Percentiles rank a stretch among this genome's conserved stretches.
Conservation (phyloP, 2,113 vertebrate species). For the Myxocyprinus asiaticus region DNA sequence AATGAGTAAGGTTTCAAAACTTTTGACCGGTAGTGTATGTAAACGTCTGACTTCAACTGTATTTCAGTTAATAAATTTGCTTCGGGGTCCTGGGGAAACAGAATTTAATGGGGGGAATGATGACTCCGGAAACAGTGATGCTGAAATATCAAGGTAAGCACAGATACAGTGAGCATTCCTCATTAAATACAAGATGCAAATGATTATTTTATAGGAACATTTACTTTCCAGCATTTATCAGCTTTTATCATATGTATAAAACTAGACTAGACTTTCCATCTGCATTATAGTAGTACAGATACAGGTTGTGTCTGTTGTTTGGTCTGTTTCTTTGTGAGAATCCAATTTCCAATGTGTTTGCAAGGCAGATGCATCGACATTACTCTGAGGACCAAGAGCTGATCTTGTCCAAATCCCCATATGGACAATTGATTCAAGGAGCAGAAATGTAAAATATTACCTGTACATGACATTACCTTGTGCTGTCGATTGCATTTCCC, state of each 20-base stretch:
- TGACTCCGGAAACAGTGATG: slow-evolving; percentile 25
- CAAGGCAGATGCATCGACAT: slow-evolving; percentile 3
- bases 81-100: too few species aligned
- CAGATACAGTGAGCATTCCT: neutral
- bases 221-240: too few species aligned
- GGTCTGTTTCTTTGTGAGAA: slow-evolving; percentile 8
- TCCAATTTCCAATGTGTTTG: slow-evolving; percentile 41
- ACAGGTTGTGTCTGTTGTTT: too few species aligned
- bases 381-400: slow-evolving; percentile 1
- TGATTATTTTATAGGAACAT: too few species aligned
- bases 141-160: slow-evolving; percentile 14
- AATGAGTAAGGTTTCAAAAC: too few species aligned
- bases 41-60: too few species aligned
- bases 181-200: neutral
- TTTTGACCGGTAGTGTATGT: too few species aligned
- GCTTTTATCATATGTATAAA: too few species aligned
- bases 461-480: slow-evolving; percentile 16
- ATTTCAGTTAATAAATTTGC: too few species aligned
- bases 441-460: slow-evolving; percentile 16
- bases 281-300: too few species aligned
- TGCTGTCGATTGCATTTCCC: neutral
- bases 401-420: slow-evolving; percentile 25
- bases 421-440: slow-evolving; percentile 22
- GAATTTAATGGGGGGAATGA: too few species aligned
- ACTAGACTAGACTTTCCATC: too few species aligned